phyloP scores from a whole-genome alignment of 2,113 vertebrate species.

The Cacatua alba region DNA sequence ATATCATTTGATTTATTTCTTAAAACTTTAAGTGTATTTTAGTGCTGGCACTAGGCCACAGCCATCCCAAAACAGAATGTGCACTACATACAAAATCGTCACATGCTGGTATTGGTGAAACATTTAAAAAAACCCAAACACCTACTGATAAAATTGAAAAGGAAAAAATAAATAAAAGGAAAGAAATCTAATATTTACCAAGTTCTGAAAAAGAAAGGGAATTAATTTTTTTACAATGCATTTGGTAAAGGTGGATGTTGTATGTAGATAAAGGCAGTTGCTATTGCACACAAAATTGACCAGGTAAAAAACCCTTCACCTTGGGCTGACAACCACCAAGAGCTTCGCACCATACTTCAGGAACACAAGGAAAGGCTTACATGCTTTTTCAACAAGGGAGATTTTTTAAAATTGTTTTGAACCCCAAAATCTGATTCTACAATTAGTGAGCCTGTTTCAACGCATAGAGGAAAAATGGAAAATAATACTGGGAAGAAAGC shows the following conservation, averaged over 20 bases:
- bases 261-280: neutral
- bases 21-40: neutral
- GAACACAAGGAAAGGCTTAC: neutral
- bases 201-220: neutral
- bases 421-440: neutral
- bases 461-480: neutral
- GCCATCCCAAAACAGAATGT: neutral
- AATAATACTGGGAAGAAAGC: neutral
- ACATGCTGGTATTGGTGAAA: neutral
- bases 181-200: neutral
- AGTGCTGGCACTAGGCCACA: neutral
- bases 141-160: neutral
- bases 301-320: neutral
- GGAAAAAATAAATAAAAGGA: neutral
- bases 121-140: neutral
- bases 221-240: neutral
- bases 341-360: neutral
- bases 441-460: neutral
- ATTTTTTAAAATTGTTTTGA: neutral
- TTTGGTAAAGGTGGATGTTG: neutral
- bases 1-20: neutral
- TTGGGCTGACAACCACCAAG: neutral
- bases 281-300: neutral
- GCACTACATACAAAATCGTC: neutral
- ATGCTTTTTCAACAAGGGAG: neutral